Base-by-base conservation (phyloP, 2,113 vertebrate species). In the Thamnophis sirtalis region DNA sequence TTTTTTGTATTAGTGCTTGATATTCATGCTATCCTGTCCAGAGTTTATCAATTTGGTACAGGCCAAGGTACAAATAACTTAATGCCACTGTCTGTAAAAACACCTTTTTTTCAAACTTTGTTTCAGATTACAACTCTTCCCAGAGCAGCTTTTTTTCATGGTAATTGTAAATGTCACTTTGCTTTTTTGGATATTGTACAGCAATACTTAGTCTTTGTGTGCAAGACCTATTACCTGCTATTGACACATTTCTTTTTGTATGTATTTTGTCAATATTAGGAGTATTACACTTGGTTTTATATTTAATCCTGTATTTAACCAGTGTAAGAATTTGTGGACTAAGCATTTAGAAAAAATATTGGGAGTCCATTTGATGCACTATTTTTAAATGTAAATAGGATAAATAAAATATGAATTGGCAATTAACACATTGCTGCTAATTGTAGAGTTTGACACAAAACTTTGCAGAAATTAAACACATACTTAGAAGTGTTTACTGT, bases 371-470 rank as follows among this genome's bases (percentile, higher is more conserved):
- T 93, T 93, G 91, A 54, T 0, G 51, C 48, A 92, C 87, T 38
- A 19, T 54, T 87, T 19, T 1, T 89, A 93, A 21, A 85, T 93
- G 93, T 93, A 95, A 95, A 95, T 21, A 21, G 33, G 33, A 80
- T 38, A 80, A 80, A 80, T 92, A 95, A 95, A 95, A 80, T 89
- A 87, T 93, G 87, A 93, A 91, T 84, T 86, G 5, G 19, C 91
- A 63, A 94, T 95, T 95, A 94, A 95, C 10, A 19, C 19, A 19
- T 3, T 54, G 48, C 9, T 49, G 24, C 68, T n/a, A 56, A 24
- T 24, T 49, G 11, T 80, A 87, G 22, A 43, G 24, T n/a, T 4
- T 33, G 28, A 63, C 33, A 86, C 9, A 73, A 86, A 68, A 24
- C 86, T 88, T 86, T 88, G 86, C 92, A 94, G 91, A 95, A 95